These are phyloP conservation scores for Polymixis lichenea DNA, from an alignment of 2,888 invertebrate species.

Conservation along the genomic window DNA sequence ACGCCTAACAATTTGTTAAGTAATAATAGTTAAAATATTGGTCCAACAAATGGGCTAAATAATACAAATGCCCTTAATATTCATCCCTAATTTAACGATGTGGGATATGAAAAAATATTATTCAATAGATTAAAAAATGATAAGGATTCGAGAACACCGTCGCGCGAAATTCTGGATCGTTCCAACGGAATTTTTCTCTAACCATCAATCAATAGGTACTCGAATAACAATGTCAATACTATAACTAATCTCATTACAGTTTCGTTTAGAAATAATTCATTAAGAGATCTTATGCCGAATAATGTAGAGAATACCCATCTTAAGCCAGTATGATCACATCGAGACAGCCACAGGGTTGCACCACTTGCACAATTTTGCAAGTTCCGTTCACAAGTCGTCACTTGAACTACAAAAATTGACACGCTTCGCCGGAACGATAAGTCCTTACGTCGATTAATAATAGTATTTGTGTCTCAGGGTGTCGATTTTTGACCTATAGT, in stretches of 20 bases:
- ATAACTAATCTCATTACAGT: constrained; percentile 90
- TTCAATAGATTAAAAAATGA: constrained; percentile 90
- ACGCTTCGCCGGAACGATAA: constrained; percentile 77
- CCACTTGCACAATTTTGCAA: constrained; percentile 84
- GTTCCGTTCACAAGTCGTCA: constrained; percentile 78
- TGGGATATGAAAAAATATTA: constrained; percentile 91
- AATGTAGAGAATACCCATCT: constrained; percentile 81
- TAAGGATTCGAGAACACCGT: constrained; percentile 88
- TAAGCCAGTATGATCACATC: constrained; percentile 85
- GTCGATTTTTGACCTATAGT: constrained; percentile 83
- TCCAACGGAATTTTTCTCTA: constrained; percentile 88
- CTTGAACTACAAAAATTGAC: constrained; percentile 86
- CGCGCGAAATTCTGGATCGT: constrained; percentile 81
- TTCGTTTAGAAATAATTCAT: constrained; percentile 88
- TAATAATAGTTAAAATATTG: constrained; percentile 91
- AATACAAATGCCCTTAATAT: constrained; percentile 91
- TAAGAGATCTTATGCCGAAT: constrained; percentile 86
- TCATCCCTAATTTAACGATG: constrained; percentile 90
- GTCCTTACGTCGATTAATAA: constrained; percentile 71
- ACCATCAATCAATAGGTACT: constrained; percentile 87
- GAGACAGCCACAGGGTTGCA: constrained; percentile 84
- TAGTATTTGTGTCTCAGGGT: constrained; percentile 76
- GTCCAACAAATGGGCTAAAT: constrained; percentile 91
- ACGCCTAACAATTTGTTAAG: constrained; percentile 91
- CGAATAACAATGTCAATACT: constrained; percentile 91